Evolutionary conservation across 2,113 vertebrate genomes (phyloP).

Genomic region (Cisticola juncidis): DNA sequence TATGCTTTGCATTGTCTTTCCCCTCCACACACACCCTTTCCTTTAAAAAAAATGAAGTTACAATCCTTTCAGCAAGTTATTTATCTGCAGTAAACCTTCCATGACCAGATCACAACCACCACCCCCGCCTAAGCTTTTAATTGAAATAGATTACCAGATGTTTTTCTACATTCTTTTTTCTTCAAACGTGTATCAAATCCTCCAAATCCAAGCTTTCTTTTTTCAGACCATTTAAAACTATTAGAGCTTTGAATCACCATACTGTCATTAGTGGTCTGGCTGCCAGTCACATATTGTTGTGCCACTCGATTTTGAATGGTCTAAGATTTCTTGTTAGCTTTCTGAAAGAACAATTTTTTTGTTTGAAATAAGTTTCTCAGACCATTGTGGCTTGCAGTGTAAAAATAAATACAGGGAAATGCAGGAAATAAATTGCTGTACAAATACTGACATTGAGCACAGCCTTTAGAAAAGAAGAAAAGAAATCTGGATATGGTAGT

Average conservation of each 20-base stretch:
- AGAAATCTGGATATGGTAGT: constrained; percentile 32
- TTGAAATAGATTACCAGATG: background rate
- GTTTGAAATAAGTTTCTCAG: background rate
- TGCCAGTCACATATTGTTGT: constrained; percentile 45
- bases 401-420: constrained; percentile 13
- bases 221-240: constrained; percentile 2
- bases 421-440: background rate
- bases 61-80: background rate
- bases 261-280: background rate
- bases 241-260: constrained; percentile 1
- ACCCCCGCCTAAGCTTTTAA: background rate
- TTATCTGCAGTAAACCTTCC: background rate
- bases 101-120: background rate
- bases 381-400: background rate
- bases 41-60: background rate
- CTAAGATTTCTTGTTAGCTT: background rate
- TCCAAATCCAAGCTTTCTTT: background rate
- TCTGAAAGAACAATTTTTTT: background rate
- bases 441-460: background rate
- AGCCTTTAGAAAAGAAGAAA: constrained; percentile 1
- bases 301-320: background rate
- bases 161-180: background rate
- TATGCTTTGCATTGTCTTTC: background rate
- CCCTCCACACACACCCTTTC: rapidly evolving
- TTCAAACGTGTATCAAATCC: background rate